Base-by-base conservation (phyloP, 37 sponge, comb jelly and placozoan species). In the Haliclona indistincta region DNA sequence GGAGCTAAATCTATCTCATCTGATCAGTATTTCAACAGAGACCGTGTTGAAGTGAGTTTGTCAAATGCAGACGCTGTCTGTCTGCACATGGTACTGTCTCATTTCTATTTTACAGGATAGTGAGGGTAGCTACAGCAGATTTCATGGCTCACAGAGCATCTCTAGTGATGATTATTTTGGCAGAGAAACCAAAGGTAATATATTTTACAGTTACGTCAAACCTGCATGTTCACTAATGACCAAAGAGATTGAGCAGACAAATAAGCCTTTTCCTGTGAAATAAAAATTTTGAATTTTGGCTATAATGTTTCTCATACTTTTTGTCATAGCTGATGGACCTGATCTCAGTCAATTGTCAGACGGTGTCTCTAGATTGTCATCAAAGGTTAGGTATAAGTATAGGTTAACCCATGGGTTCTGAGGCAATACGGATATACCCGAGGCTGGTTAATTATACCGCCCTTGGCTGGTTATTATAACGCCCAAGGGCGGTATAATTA, bases 141-240 rank as follows among this genome's bases (percentile, higher is more conserved):
- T 91, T 64, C 35, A 72, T 53, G 91, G 91, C n/a, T 74, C 99
- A 30, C 66, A 74, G 0, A 54, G 86, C 22, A 93, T 98, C 36
- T 95, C 96, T 19, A 95, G 96, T 90, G 96, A 94, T 78, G 94
- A 95, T 41, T 92, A 92, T 70, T 98, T 98, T 66, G 91, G 94
- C 39, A 76, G 92, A 28, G 67, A 39, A 11, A 60, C 71, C 5
- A 56, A 45, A 56, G 71, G 66, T 68, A 35, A 80, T 79, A 55
- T 54, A 76, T 75, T 35, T 54, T 25, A 35, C 66, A 3, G 33
- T 64, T 4, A 36, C 5, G 22, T 36, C 4, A 3, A 8, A 64
- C 8, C 22, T 64, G 30, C 4, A 64, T 11, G 3, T 13, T 73
- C 22, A 40, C 2, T 56, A 13, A 7, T 54, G 26, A 52, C 22